Conservation (phyloP, 2,113 vertebrate species). For the Pseudorhombus dupliciocellatus region DNA sequence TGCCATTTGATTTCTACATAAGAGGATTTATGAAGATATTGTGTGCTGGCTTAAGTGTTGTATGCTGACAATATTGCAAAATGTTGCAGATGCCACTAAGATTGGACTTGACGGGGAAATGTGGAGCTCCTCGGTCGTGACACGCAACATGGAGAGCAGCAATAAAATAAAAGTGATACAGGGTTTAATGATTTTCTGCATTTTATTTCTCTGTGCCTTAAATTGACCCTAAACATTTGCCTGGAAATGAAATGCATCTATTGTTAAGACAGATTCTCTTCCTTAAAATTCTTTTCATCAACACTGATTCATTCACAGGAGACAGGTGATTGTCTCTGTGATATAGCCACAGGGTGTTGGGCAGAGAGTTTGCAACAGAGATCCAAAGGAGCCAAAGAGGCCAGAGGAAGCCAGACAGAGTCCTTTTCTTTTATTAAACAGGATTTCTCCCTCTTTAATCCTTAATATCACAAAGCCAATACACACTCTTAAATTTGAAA, state of each 20-base stretch:
- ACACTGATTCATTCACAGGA: neutral
- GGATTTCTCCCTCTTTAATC: too few relatives aligned
- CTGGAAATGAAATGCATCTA: neutral
- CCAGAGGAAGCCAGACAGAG: neutral
- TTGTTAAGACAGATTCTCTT: neutral
- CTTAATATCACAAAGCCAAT: too few relatives aligned
- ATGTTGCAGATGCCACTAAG: constrained; percentile 53
- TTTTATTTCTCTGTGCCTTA: neutral
- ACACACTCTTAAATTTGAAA: too few relatives aligned
- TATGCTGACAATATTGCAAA: constrained; percentile 62
- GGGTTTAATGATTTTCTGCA: neutral
- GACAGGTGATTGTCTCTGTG: neutral
- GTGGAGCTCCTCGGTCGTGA: constrained; percentile 24
- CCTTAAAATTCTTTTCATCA: neutral
- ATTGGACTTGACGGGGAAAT: constrained; percentile 39
- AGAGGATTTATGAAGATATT: constrained; percentile 59
- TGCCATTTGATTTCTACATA: constrained; percentile 29
- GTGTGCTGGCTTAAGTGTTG: constrained; percentile 54
- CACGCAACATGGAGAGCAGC: neutral
- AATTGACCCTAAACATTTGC: neutral
- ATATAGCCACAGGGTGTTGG: neutral
- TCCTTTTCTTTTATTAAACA: neutral
- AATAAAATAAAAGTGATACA: neutral
- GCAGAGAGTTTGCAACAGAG: neutral
- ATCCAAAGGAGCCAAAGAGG: neutral